Evolutionary conservation across 2,888 invertebrate species (phyloP).

Genomic region (Ptycholaimellus sp.): DNA sequence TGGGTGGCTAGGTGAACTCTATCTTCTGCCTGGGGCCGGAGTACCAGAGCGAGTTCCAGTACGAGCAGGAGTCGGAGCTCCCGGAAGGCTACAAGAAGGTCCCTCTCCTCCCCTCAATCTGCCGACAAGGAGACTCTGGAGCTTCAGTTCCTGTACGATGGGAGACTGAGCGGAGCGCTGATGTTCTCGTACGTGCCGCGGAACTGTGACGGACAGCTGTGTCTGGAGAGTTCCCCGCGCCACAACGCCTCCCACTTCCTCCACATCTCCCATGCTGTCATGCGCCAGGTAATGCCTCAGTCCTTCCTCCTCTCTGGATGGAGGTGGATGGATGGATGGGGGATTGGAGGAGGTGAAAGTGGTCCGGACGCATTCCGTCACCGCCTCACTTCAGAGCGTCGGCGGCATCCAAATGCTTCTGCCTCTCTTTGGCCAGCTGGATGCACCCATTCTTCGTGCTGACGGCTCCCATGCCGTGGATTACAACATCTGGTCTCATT

Average conservation of each 20-base stretch:
- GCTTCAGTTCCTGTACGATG: slow-evolving; percentile 87
- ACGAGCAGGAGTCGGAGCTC: slow-evolving; percentile 96
- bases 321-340: not conserved
- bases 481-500: slow-evolving; percentile 27
- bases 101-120: slow-evolving; percentile 39
- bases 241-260: slow-evolving; percentile 91
- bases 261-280: slow-evolving; percentile 94
- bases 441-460: slow-evolving; percentile 40
- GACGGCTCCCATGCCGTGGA: slow-evolving; percentile 24
- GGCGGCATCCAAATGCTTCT: slow-evolving; percentile 79
- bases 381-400: slow-evolving; percentile 90
- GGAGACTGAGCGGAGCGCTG: slow-evolving; percentile 78
- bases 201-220: slow-evolving; percentile 92
- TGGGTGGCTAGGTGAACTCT: slow-evolving; percentile 59
- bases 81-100: slow-evolving; percentile 96
- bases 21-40: slow-evolving; percentile 93
- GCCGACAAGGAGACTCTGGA: too few relatives aligned
- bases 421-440: slow-evolving; percentile 87
- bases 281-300: slow-evolving; percentile 47
- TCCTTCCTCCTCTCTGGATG: not conserved
- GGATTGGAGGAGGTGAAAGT: slow-evolving; percentile 76
- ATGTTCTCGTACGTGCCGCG: slow-evolving; percentile 99
- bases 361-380: slow-evolving; percentile 93
- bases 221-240: slow-evolving; percentile 90
- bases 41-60: slow-evolving; percentile 98